These are phyloP conservation scores for Temnothorax nylanderi DNA, from an alignment of 1,140 invertebrate genomes.

Conservation along the genomic window DNA sequence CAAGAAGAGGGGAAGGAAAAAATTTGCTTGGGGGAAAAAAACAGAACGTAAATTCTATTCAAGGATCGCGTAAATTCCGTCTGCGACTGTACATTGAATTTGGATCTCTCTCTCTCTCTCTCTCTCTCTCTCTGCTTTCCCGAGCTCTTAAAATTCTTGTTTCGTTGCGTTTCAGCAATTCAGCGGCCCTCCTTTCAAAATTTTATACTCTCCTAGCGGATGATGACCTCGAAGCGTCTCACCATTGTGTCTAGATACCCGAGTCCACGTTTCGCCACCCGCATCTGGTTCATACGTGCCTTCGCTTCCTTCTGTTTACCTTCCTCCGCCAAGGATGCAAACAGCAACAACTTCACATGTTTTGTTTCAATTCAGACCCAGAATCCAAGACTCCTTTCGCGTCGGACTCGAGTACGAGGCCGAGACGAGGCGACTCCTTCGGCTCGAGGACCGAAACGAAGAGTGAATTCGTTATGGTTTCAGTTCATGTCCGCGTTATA, in stretches of 20 bases:
- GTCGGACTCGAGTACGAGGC: not conserved
- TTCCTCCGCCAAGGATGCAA: constrained; percentile 18
- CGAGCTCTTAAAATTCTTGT: constrained; percentile 1
- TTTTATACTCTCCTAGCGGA: constrained; percentile 2
- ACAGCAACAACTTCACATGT: constrained; percentile 36
- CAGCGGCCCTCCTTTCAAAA: not conserved
- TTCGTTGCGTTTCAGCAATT: not conserved
- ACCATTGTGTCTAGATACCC: constrained; percentile 10
- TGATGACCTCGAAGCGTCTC: constrained; percentile 27
- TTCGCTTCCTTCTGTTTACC: constrained; percentile 1
- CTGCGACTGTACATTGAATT: not conserved
- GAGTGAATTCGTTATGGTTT: constrained; percentile 40
- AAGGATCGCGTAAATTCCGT: constrained; percentile 5
- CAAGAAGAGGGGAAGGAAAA: not conserved
- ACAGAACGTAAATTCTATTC: constrained; percentile 18
- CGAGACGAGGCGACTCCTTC: not conserved
- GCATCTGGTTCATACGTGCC: constrained; percentile 27
- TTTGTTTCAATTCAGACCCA: constrained; percentile 49
- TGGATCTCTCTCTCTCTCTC: no score
- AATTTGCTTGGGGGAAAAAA: not conserved
- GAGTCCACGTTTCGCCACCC: not conserved
- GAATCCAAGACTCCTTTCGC: not conserved
- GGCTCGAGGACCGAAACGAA: not conserved
- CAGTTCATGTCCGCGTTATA: constrained; percentile 23
- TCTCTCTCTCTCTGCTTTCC: not conserved